phyloP scores from a whole-genome alignment of 2,888 invertebrate species.

The Amblyteles armatorius region DNA sequence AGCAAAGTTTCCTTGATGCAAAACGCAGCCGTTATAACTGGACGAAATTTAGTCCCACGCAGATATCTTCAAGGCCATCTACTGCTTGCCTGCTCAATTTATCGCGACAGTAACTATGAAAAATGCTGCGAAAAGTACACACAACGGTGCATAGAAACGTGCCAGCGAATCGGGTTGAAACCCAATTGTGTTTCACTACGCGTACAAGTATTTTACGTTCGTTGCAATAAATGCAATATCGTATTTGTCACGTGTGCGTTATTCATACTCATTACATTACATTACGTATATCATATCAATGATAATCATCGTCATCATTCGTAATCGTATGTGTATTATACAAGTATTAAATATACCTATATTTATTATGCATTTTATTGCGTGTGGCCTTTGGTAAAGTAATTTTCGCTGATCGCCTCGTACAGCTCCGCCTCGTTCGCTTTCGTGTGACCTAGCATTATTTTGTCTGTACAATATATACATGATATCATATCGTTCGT shows the following conservation, averaged over 20 bases:
- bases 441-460: conserved; percentile 63
- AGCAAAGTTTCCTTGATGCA: no score
- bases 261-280: conserved; percentile 11
- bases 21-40: no score
- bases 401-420: conserved; percentile 67
- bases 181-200: not conserved
- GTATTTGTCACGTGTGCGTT: conserved; percentile 34
- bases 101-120: not conserved
- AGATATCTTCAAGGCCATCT: no score
- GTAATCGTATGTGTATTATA: conserved; percentile 37
- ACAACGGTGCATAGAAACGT: conserved; percentile 12
- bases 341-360: conserved; percentile 35
- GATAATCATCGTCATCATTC: conserved; percentile 37
- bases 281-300: conserved; percentile 7
- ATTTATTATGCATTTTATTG: conserved; percentile 62
- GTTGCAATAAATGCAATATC: not conserved
- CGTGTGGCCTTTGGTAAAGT: conserved; percentile 65
- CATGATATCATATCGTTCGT: conserved; percentile 5
- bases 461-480: conserved; percentile 37
- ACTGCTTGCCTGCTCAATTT: conserved; percentile 29
- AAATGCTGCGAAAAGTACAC: not conserved
- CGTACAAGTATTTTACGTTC: not conserved
- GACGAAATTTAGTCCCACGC: no score
- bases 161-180: conserved; percentile 9
- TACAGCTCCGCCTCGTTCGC: conserved; percentile 67